phyloP scores from a whole-genome alignment of 2,888 invertebrate genomes.

The Troilus luridus region DNA sequence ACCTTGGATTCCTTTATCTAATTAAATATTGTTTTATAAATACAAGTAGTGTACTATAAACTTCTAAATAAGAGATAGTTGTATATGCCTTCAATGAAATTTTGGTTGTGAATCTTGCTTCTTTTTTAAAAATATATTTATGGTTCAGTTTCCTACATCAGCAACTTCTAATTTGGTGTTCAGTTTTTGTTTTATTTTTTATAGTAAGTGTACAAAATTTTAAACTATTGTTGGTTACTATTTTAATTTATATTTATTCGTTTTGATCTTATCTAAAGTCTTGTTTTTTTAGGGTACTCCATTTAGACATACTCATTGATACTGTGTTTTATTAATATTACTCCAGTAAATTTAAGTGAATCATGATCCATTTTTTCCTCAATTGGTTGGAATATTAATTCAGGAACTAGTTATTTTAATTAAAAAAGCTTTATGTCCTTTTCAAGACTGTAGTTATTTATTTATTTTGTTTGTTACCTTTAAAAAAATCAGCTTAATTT shows the following conservation, averaged over 20 bases:
- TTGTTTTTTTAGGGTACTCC: no score
- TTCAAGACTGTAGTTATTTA: no score
- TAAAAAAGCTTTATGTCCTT: no score
- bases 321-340: no score
- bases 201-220: not conserved
- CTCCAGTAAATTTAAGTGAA: no score
- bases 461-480: no score
- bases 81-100: not conserved
- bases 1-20: not conserved
- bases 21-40: not conserved
- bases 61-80: not conserved
- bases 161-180: not conserved
- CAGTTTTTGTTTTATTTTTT: not conserved
- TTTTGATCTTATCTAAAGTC: no score
- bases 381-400: no score
- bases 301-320: no score
- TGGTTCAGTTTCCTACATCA: not conserved
- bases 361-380: no score
- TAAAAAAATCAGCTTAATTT: no score
- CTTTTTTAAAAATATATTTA: not conserved
- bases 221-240: not conserved
- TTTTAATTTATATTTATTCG: not conserved
- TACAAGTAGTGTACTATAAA: not conserved
- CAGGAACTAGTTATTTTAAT: no score
- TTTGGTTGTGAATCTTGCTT: not conserved